Evolutionary conservation across 1,140 invertebrate species (phyloP).

Genomic region (Pseudomyrmex concolor): DNA sequence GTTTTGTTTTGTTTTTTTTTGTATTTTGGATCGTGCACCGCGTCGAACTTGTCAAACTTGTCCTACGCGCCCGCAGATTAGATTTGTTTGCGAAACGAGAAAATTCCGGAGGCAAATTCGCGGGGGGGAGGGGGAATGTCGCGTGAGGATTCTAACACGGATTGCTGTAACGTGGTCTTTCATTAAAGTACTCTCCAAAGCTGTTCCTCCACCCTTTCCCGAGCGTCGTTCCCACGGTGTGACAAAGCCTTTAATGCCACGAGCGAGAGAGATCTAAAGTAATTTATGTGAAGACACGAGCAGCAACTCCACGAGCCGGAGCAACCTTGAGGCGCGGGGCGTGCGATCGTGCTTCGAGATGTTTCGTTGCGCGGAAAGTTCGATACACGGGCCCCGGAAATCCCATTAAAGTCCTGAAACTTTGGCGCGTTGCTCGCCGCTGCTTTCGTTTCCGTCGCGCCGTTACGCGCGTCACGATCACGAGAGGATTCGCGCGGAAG

Average conservation of each 20-base stretch:
- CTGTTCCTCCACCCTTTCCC: background rate
- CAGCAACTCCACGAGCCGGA: background rate
- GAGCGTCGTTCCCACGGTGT: constrained; percentile 21
- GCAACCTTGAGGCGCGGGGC: constrained; percentile 8
- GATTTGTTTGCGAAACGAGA: background rate
- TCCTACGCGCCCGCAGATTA: too few species aligned
- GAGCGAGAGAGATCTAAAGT: constrained; percentile 18
- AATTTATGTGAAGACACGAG: constrained; percentile 33
- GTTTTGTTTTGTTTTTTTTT: background rate
- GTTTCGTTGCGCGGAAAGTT: constrained; percentile 53
- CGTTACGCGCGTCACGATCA: constrained; percentile 19
- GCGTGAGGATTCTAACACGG: constrained; percentile 9
- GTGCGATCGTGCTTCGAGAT: constrained; percentile 39
- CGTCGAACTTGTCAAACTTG: too few species aligned
- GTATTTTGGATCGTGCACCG: too few species aligned
- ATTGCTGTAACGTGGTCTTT: constrained; percentile 6
- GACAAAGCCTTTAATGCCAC: constrained; percentile 4
- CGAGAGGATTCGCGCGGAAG: background rate
- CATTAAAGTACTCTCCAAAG: constrained; percentile 26
- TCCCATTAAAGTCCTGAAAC: constrained; percentile 74
- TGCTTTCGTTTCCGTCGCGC: constrained; percentile 50
- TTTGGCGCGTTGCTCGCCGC: constrained; percentile 33
- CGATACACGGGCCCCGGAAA: constrained; percentile 49
- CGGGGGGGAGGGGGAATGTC: background rate
- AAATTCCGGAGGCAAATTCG: background rate